These are phyloP conservation scores for Trachythela sp. DNA, from an alignment of 64 coral and sea anemone species.

Conservation along the genomic window DNA sequence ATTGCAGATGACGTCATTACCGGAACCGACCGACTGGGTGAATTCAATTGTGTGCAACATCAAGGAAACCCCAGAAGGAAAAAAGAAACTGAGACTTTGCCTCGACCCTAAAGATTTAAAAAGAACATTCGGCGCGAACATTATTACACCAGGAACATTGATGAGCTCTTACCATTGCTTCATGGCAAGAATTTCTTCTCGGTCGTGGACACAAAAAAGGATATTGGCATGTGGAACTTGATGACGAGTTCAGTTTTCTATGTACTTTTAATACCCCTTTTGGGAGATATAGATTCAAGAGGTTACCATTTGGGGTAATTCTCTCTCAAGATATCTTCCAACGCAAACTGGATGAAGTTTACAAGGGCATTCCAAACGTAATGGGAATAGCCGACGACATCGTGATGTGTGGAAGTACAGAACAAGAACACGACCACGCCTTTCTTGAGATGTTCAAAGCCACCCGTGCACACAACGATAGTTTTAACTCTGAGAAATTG, in stretches of 20 bases:
- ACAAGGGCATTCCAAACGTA: neutral
- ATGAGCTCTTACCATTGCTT: slow-evolving; percentile 37
- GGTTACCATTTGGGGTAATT: neutral
- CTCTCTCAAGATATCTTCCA: neutral
- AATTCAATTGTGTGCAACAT: slow-evolving; percentile 44
- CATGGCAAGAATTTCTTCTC: slow-evolving; percentile 49
- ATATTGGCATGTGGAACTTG: neutral
- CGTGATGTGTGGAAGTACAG: neutral
- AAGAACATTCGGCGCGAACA: slow-evolving; percentile 36
- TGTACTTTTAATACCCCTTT: slow-evolving; percentile 14
- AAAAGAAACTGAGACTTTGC: slow-evolving; percentile 50
- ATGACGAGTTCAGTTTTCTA: neutral
- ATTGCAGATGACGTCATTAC: slow-evolving; percentile 43
- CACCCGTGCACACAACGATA: slow-evolving; percentile 25
- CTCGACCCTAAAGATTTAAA: slow-evolving; percentile 50
- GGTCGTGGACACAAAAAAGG: slow-evolving; percentile 5
- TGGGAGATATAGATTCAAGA: neutral
- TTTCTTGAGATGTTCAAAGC: slow-evolving; percentile 42
- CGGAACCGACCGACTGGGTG: slow-evolving; percentile 36
- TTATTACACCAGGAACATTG: slow-evolving; percentile 40
- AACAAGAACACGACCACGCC: slow-evolving; percentile 18
- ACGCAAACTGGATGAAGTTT: neutral
- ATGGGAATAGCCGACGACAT: neutral
- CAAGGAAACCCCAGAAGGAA: slow-evolving; percentile 37
- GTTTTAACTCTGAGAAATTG: slow-evolving; percentile 44